phyloP scores from a whole-genome alignment of 2,888 invertebrate genomes.

The Synergus itoensis region DNA sequence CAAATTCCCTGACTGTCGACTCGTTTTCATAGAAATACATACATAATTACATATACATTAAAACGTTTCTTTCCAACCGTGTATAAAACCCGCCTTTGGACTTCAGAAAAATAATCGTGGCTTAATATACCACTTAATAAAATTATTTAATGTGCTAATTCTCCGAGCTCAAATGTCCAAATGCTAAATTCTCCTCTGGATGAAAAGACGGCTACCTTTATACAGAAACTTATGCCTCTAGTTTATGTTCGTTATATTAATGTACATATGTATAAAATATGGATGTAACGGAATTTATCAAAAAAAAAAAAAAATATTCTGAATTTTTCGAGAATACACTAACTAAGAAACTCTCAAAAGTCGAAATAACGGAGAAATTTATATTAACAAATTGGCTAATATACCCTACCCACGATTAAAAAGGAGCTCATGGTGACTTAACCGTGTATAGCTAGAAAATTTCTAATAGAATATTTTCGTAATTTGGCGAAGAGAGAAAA shows the following conservation, averaged over 20 bases:
- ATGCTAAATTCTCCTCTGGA: not conserved
- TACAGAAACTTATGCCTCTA: constrained; percentile 19
- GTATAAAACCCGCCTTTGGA: constrained; percentile 12
- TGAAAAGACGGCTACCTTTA: constrained; percentile 2
- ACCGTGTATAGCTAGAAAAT: not conserved
- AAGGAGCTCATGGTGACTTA: not conserved
- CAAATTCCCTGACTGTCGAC: not conserved
- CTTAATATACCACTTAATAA: not conserved
- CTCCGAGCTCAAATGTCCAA: not conserved
- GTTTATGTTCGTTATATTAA: constrained; percentile 4
- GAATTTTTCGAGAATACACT: not conserved
- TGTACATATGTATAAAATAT: constrained; percentile 29
- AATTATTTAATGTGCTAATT: not conserved
- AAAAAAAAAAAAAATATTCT: not conserved
- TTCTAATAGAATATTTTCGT: not conserved
- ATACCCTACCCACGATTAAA: not conserved
- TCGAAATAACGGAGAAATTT: constrained; percentile 2
- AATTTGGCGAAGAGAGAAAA: constrained; percentile 33
- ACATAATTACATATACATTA: not conserved
- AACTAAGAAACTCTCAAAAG: constrained; percentile 3
- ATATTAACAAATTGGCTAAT: not conserved
- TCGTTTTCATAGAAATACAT: constrained; percentile 26
- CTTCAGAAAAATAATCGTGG: not conserved
- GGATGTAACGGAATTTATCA: not conserved
- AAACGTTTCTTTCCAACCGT: not conserved